Evolutionary conservation across 2,888 invertebrate species (phyloP), one percentile per base, ranked within the genome.

Genomic region (Formica aserva): DNA sequence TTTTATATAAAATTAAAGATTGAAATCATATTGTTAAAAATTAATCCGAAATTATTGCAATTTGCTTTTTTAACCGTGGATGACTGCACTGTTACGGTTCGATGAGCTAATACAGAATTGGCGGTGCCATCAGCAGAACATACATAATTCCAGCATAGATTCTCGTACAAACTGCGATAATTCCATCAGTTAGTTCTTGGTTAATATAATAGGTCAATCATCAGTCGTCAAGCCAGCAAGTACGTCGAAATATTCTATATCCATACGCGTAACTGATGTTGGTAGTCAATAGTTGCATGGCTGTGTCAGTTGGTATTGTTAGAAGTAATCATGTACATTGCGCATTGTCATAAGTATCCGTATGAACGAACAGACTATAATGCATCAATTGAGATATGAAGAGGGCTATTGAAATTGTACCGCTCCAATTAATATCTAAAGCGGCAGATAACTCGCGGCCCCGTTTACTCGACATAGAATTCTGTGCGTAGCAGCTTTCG

Each of bases 181-280:
- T 87, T 84, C 83, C 65, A 52, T 57, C 87, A 85, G 85, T 87
- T 89, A 87, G 76, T 71, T 52, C 26, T 52, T 77, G 63, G 45
- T 83, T 90, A 86, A 88, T 78, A 86, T 85, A 88, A 89, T 86
- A 71, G 90, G 52, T 83, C 90, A 87, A 90, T 88, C 85, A 75
- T 65, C 66, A 71, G 55, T 1, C 15, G 78, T 22, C 69, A 57
- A 45, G 32, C 71, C 26, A 32, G 32, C 62, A 63, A 29, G 38
- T 41, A 41, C 45, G 45, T 45, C 60, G 45, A 74, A 80, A 80
- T 80, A 48, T 80, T 26, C 75, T 60, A 26, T 72, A 80, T 57
- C 72, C 71, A 57, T 38, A 55, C n/a, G 41, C 77, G 32, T 78
- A 78, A 78, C 74, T 41, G 32, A 80, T 45, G 26, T 48, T 41